These are phyloP conservation scores for Schizaphis graminum DNA, from an alignment of 2,888 invertebrate genomes.

Conservation along the genomic window DNA sequence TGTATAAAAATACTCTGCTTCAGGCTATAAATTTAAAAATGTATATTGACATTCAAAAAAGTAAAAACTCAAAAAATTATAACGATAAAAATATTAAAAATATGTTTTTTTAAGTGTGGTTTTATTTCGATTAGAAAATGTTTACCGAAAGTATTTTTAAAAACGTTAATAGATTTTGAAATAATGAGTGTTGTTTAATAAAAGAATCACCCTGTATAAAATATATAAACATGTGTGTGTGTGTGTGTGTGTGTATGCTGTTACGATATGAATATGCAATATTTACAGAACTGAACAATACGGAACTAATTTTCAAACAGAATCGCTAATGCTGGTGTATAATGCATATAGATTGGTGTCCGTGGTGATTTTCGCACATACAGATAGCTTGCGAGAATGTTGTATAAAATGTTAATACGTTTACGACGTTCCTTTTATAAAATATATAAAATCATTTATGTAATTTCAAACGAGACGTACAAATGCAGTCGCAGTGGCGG, in stretches of 20 bases:
- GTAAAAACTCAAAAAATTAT: too few species aligned
- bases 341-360: background rate
- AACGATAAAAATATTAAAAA: too few species aligned
- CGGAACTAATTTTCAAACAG: conserved; percentile 47
- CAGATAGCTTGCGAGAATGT: background rate
- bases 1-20: too few species aligned
- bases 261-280: background rate
- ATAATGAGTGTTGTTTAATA: too few species aligned
- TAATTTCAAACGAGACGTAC: background rate
- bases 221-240: background rate
- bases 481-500: background rate
- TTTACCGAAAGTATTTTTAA: too few species aligned
- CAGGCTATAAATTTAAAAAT: too few species aligned
- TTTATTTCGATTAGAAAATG: too few species aligned
- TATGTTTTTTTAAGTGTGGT: too few species aligned
- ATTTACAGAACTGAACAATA: conserved; percentile 22
- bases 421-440: background rate
- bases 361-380: conserved; percentile 4
- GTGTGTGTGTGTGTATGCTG: background rate
- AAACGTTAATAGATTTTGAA: too few species aligned
- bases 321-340: conserved; percentile 19
- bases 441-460: background rate
- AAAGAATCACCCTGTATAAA: too few species aligned
- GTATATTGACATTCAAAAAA: too few species aligned
- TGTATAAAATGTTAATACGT: background rate